Evolutionary conservation across 2,113 vertebrate genomes (phyloP), one percentile per base, ranked within the genome.

Genomic region (Hippopotamus amphibius): DNA sequence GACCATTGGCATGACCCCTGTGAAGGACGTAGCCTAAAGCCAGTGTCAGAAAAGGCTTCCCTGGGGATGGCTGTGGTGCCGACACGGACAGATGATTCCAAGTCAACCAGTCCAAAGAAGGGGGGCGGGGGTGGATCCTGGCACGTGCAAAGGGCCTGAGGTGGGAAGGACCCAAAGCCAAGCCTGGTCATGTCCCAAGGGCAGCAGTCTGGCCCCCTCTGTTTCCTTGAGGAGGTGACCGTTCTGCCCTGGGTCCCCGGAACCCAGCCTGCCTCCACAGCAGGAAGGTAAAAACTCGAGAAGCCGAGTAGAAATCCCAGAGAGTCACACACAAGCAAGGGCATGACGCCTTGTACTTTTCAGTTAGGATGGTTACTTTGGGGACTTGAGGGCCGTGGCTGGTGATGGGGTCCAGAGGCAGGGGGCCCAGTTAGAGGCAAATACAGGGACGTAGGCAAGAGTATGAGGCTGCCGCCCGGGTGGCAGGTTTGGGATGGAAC

Each of bases 401-500:
- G 4, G 59, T 71, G 5, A 0, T 4, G 15, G 69, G 30, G 15
- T 37, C 46, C 50, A 46, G 74, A 61, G 46, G 13, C 87, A 61
- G 24, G 66, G 26, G 50, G 19, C 76, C 81, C 57, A 6, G 57
- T 0, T 2, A 2, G 77, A 59, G 50, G 46, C 59, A 33, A 7
- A 7, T 1, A 12, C 43, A 13, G 53, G 1, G 5, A 7, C 6
- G 0, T 0, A 46, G 48, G 41, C 11, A 21, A 22, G 61, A n/a
- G 28, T 6, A 0, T 0, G 37, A 3, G 13, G 30, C 10, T 43
- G 50, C 43, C 21, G 3, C 15, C 30, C 0, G 6, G 85, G 41
- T 0, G 6, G 30, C 46, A 2, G 24, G 30, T n/a, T 30, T 2
- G 1, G 3, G 10, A 0, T 0, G 3, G 71, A 30, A 28, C 0